These are phyloP conservation scores for Julus scanicus DNA, from an alignment of 2,888 invertebrate species.

Conservation along the genomic window DNA sequence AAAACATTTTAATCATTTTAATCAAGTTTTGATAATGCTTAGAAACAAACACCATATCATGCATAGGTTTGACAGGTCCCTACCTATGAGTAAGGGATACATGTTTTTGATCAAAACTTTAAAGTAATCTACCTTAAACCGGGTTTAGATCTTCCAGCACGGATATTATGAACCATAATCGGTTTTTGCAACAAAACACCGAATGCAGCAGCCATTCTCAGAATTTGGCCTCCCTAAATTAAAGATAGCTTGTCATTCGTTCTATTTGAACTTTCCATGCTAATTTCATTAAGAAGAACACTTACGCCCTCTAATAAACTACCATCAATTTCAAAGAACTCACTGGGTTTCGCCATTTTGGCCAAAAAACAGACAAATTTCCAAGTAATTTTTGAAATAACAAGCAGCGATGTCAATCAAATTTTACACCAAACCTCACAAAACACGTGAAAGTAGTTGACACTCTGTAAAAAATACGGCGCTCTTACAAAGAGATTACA, in stretches of 20 bases:
- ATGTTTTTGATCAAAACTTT: background rate
- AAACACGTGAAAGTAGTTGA: background rate
- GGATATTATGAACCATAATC: constrained; percentile 80
- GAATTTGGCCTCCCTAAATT: constrained; percentile 86
- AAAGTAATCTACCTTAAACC: constrained; percentile 78
- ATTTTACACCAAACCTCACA: background rate
- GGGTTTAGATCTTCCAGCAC: constrained; percentile 82
- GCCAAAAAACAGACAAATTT: background rate
- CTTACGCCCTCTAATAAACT: constrained; percentile 54
- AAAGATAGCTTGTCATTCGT: background rate
- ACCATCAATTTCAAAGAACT: constrained; percentile 49
- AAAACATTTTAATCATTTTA: background rate
- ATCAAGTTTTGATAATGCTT: background rate
- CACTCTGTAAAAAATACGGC: background rate
- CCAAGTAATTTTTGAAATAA: background rate
- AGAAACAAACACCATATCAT: too few relatives aligned
- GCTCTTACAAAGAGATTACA: background rate
- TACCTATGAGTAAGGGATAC: background rate
- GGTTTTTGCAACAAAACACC: constrained; percentile 81
- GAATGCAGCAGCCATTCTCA: constrained; percentile 81
- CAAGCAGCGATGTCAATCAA: background rate
- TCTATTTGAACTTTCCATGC: background rate
- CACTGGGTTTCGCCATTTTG: background rate
- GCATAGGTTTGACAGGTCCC: too few relatives aligned
- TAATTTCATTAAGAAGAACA: background rate